Conservation (phyloP, 53 echinoderm and acorn worm species). For the Temnopleurus reevesii region DNA sequence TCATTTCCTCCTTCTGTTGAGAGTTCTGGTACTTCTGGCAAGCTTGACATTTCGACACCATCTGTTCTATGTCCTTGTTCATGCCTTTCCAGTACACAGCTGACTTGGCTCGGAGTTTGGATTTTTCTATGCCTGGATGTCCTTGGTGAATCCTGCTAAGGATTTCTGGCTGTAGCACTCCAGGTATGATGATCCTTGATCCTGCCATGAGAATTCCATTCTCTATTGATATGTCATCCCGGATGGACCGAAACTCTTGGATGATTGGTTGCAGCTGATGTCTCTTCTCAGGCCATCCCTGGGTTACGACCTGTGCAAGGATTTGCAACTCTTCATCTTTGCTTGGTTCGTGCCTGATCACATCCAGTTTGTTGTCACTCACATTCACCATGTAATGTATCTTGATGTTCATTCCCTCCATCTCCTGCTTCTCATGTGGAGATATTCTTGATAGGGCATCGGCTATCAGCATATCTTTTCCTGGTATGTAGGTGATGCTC, state of each 20-base stretch:
- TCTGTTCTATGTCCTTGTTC: no score
- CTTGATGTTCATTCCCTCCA: no score
- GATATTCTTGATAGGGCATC: constrained; percentile 14
- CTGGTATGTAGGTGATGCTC: constrained; percentile 68
- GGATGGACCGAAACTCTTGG: constrained; percentile 33
- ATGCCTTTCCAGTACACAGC: no score
- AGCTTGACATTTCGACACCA: no score
- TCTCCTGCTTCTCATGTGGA: constrained; percentile 1
- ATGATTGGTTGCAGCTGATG: not conserved
- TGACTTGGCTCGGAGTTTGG: no score
- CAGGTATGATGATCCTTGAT: not conserved
- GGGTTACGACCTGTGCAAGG: not conserved
- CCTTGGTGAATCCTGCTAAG: constrained; percentile 13
- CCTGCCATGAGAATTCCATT: not conserved
- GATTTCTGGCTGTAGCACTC: not conserved
- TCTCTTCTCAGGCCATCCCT: not conserved
- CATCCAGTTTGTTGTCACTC: not conserved
- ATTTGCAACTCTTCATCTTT: not conserved
- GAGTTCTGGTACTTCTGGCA: no score
- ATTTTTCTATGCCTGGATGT: not conserved
- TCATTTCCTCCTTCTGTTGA: no score
- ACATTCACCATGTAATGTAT: no score
- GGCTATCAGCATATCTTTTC: constrained; percentile 64
- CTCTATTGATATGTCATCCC: constrained; percentile 23
- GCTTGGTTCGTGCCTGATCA: constrained; percentile 21